phyloP scores from a whole-genome alignment of 2,113 vertebrate species.

The Platanista minor region DNA sequence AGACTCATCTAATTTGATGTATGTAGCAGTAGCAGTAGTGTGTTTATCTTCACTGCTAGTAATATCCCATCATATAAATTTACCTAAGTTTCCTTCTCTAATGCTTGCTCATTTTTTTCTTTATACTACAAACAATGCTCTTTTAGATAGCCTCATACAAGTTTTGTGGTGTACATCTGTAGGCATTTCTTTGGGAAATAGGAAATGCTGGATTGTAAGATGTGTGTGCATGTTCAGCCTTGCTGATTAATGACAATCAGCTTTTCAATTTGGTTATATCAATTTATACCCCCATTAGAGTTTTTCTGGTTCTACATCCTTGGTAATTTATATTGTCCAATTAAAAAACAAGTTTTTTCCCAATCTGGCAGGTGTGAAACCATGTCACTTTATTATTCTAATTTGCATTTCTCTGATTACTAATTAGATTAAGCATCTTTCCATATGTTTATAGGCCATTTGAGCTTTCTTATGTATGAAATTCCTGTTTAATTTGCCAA shows the following conservation, averaged over 20 bases:
- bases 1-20: background rate
- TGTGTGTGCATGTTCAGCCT: background rate
- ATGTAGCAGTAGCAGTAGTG: background rate
- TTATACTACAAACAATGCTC: background rate
- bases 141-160: background rate
- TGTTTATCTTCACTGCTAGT: background rate
- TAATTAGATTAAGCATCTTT: background rate
- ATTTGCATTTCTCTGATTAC: conserved; percentile 9
- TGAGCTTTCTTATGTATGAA: background rate
- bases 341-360: background rate
- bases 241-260: background rate
- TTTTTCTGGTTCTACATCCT: background rate
- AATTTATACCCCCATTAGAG: background rate
- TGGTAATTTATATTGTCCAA: background rate
- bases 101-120: background rate
- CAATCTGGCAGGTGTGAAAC: background rate
- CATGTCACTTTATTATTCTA: background rate
- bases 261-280: background rate
- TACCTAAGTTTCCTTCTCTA: background rate
- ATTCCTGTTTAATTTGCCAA: background rate
- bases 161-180: background rate
- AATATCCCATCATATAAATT: background rate
- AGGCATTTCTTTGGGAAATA: background rate
- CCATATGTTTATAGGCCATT: background rate
- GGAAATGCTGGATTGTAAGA: background rate